These are phyloP conservation scores for Microcaecilia unicolor DNA, from an alignment of 2,797 vertebrate genomes.

Conservation along the genomic window DNA sequence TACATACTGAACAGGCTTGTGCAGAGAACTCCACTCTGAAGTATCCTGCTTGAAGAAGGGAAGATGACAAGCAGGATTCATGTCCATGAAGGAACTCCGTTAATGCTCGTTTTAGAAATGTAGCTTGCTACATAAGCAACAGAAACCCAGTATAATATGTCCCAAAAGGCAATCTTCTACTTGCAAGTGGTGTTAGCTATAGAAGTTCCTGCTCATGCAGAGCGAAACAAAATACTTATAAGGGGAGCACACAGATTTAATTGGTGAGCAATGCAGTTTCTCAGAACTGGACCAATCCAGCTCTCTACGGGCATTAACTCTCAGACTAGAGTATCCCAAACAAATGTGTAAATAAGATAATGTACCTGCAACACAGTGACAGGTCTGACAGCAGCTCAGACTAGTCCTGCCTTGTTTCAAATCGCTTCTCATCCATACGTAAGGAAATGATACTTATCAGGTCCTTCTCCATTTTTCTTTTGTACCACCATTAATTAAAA, in stretches of 20 bases:
- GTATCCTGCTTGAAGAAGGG: constrained; percentile 48
- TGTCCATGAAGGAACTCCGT: constrained; percentile 36
- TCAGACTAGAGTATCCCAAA: constrained; percentile 40
- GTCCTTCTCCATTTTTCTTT: too few relatives aligned
- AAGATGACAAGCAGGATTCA: constrained; percentile 42
- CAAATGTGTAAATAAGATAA: constrained; percentile 41
- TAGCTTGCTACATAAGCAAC: constrained; percentile 19
- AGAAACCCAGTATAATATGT: constrained; percentile 5
- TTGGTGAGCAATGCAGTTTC: constrained; percentile 40
- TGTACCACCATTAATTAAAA: too few relatives aligned
- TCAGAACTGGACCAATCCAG: constrained; percentile 49
- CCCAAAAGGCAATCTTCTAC: constrained; percentile 17
- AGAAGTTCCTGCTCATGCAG: constrained; percentile 13
- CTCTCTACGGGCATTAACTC: constrained; percentile 37
- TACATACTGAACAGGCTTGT: constrained; percentile 53
- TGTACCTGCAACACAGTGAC: constrained; percentile 36
- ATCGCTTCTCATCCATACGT: constrained; percentile 40
- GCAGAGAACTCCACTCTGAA: constrained; percentile 49
- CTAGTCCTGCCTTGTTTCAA: constrained; percentile 46
- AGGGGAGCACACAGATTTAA: constrained; percentile 40
- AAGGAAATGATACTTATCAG: constrained; percentile 46
- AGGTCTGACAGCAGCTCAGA: constrained; percentile 35
- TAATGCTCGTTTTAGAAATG: constrained; percentile 20
- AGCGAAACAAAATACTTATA: neutral
- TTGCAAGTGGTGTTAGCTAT: constrained; percentile 14